These are phyloP conservation scores for Camelus bactrianus DNA, from an alignment of 2,113 vertebrate genomes.

Conservation along the genomic window DNA sequence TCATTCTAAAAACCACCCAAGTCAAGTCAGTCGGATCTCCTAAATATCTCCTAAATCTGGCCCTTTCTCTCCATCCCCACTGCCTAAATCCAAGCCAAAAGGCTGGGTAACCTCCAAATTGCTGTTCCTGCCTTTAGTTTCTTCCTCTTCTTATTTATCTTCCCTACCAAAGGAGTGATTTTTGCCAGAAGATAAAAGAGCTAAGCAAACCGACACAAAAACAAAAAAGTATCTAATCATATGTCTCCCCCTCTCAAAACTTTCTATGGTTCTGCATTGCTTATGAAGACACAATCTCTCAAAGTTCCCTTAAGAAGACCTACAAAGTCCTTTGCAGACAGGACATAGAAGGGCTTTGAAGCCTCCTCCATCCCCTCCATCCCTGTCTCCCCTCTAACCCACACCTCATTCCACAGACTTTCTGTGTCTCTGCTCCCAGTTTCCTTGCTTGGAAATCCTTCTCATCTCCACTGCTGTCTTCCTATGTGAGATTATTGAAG, in stretches of 20 bases:
- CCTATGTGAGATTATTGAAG: not conserved
- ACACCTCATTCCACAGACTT: not conserved
- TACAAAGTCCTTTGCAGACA: not conserved
- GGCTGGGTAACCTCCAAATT: not conserved
- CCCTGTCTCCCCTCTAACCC: not conserved
- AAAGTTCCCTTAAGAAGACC: not conserved
- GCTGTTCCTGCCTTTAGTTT: not conserved
- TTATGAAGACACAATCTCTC: not conserved
- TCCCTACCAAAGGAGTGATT: not conserved
- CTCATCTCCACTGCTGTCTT: not conserved
- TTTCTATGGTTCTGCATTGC: not conserved
- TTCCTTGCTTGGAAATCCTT: not conserved
- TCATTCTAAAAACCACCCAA: conserved; percentile 38
- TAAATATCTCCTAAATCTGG: conserved; percentile 26
- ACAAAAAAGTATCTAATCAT: conserved; percentile 19
- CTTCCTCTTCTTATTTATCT: not conserved
- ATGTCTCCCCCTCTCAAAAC: not conserved
- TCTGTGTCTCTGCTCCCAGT: not conserved
- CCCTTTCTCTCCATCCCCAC: not conserved
- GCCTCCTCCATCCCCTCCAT: not conserved
- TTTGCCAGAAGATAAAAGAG: not conserved
- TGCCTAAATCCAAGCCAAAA: not conserved
- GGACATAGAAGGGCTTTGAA: not conserved
- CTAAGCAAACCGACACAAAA: conserved; percentile 31
- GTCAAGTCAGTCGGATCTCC: not conserved